phyloP scores from a whole-genome alignment of 2,888 invertebrate genomes.

The Tetanocera ferruginea region DNA sequence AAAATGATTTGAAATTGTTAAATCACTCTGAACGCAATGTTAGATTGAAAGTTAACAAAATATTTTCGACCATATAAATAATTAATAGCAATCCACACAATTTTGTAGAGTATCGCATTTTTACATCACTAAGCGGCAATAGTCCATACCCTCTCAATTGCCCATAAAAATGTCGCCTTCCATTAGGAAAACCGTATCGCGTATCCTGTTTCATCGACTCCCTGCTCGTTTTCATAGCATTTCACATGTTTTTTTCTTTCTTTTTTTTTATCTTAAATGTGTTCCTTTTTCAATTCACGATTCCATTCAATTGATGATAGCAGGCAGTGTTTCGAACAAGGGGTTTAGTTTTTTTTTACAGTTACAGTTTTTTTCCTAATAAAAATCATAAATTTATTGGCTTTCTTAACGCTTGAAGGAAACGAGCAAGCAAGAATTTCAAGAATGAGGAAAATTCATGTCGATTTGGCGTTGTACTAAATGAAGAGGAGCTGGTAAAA shows the following conservation, averaged over 20 bases:
- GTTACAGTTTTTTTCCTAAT: neutral
- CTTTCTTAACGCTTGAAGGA: neutral
- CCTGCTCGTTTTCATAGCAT: neutral
- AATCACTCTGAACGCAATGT: too few species aligned
- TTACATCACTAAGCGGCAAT: too few species aligned
- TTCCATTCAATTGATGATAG: neutral
- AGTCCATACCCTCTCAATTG: neutral
- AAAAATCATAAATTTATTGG: constrained; percentile 18
- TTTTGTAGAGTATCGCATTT: too few species aligned
- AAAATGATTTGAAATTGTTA: too few species aligned
- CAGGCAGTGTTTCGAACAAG: neutral
- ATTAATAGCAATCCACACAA: too few species aligned
- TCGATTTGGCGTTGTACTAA: neutral
- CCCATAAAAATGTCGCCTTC: constrained; percentile 9
- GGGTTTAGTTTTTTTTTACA: neutral
- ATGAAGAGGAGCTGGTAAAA: neutral
- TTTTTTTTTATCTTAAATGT: neutral
- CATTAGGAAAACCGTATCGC: neutral
- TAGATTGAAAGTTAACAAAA: too few species aligned
- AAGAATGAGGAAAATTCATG: neutral
- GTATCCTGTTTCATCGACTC: too few species aligned
- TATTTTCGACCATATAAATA: too few species aligned
- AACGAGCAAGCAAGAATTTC: neutral
- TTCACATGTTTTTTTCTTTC: neutral
- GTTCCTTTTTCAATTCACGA: neutral